phyloP scores from a whole-genome alignment of 2,113 vertebrate genomes.

The Carassius auratus region DNA sequence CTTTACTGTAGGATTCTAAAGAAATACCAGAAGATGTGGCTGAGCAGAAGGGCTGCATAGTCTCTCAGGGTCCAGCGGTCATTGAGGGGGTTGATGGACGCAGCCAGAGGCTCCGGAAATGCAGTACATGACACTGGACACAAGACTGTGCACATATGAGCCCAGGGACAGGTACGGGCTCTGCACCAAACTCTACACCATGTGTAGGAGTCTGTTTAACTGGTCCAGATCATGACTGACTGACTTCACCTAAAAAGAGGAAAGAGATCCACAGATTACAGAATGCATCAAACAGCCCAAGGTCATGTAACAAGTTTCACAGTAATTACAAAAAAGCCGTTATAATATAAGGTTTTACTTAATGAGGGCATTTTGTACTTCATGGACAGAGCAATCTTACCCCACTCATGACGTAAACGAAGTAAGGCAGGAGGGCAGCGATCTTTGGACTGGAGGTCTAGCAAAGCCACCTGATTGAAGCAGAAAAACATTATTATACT shows the following conservation, averaged over 20 bases:
- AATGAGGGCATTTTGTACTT: neutral
- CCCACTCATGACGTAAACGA: conserved; percentile 93
- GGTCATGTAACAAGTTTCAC: neutral
- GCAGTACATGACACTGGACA: conserved; percentile 93
- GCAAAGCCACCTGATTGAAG: conserved; percentile 81
- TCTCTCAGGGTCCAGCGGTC: conserved; percentile 95
- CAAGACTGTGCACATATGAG: conserved; percentile 87
- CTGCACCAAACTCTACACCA: conserved; percentile 88
- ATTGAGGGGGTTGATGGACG: conserved; percentile 95
- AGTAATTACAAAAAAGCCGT: neutral
- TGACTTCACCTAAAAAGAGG: conserved; percentile 82
- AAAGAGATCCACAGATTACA: neutral
- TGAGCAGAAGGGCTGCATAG: conserved; percentile 88
- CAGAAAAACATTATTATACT: neutral
- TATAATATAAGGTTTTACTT: neutral
- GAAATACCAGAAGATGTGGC: conserved; percentile 87
- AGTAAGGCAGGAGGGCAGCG: conserved; percentile 88
- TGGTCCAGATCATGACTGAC: conserved; percentile 92
- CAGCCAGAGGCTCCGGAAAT: conserved; percentile 89
- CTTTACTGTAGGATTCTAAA: neutral
- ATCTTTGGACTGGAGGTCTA: conserved; percentile 94
- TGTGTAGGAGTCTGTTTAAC: conserved; percentile 87
- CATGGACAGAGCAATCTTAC: conserved; percentile 70
- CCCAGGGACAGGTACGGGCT: conserved; percentile 91
- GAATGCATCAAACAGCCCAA: too few species aligned